phyloP scores from a whole-genome alignment of 2,888 invertebrate species.

The Drosophila tripunctata region DNA sequence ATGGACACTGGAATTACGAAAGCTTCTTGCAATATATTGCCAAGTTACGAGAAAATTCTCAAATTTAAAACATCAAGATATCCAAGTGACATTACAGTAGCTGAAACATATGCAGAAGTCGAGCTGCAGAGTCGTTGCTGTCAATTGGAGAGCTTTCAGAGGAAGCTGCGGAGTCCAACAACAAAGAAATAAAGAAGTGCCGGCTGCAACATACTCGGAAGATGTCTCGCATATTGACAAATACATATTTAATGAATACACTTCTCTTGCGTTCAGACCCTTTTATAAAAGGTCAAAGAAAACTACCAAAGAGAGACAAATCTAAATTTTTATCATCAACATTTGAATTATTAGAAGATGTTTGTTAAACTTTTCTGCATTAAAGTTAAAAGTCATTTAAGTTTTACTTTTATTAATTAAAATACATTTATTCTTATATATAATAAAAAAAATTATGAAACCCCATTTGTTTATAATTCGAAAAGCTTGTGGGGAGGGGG shows the following conservation, averaged over 20 bases:
- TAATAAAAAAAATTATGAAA: background rate
- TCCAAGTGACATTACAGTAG: background rate
- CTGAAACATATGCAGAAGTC: background rate
- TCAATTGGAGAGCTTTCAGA: too few species aligned
- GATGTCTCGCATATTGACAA: too few species aligned
- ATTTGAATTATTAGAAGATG: conserved; percentile 25
- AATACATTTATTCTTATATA: conserved; percentile 7
- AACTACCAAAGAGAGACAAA: conserved; percentile 11
- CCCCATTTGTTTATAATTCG: background rate
- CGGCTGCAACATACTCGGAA: too few species aligned
- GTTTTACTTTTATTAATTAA: too few species aligned
- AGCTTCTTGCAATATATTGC: background rate
- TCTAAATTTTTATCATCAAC: conserved; percentile 12
- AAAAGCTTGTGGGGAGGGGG: background rate
- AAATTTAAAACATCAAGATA: background rate
- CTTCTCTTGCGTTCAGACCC: too few species aligned
- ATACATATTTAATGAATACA: too few species aligned
- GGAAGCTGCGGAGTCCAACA: too few species aligned
- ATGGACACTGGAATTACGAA: background rate
- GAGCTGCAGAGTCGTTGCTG: too few species aligned
- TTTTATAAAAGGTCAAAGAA: too few species aligned
- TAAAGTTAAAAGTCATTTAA: too few species aligned
- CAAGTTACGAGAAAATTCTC: background rate
- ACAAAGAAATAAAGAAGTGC: too few species aligned
- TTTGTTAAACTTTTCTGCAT: conserved; percentile 8